phyloP scores from a whole-genome alignment of 2,888 invertebrate species.

The Epinotia demarniana region DNA sequence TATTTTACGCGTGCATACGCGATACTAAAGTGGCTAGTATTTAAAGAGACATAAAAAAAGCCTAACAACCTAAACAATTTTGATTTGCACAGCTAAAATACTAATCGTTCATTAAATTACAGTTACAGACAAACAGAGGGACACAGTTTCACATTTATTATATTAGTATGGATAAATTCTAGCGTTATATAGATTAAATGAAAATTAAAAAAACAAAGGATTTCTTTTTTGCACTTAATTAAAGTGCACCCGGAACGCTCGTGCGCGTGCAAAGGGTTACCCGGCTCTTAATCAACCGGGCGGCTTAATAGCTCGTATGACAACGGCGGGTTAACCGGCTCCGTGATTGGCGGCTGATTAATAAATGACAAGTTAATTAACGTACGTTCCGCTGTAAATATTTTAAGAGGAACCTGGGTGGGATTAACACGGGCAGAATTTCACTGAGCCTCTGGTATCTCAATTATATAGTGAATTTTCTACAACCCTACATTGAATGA shows the following conservation, averaged over 20 bases:
- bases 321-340: constrained; percentile 32
- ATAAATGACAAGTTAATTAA: constrained; percentile 40
- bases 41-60: too few species aligned
- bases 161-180: too few species aligned
- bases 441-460: too few species aligned
- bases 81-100: too few species aligned
- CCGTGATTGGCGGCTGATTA: constrained; percentile 40
- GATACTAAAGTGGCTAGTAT: too few species aligned
- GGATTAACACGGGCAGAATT: background rate
- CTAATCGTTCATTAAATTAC: too few species aligned
- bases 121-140: too few species aligned
- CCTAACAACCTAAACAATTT: too few species aligned
- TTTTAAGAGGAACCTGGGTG: background rate
- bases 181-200: background rate
- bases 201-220: background rate
- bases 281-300: constrained; percentile 31
- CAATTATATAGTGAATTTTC: background rate
- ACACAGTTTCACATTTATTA: too few species aligned
- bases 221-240: constrained; percentile 18
- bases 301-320: constrained; percentile 26
- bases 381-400: background rate
- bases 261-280: constrained; percentile 14
- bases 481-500: too few species aligned
- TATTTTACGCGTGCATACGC: too few species aligned
- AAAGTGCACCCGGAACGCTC: constrained; percentile 16